A percentile compares a stretch with the other conserved stretches of the same genome.
Conservation (phyloP, 2,113 vertebrate genomes). For the Cisticola juncidis region DNA sequence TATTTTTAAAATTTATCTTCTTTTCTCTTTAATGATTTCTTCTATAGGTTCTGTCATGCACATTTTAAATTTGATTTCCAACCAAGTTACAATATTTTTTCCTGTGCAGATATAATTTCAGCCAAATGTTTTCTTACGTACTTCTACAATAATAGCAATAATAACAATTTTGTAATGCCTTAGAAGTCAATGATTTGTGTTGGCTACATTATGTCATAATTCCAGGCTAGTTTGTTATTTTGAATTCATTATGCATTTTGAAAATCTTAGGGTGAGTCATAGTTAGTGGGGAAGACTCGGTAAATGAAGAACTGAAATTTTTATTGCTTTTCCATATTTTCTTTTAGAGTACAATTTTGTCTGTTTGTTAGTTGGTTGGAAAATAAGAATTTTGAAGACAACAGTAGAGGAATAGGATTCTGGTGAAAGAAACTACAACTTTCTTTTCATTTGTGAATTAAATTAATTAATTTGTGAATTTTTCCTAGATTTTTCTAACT, state of each 20-base stretch:
- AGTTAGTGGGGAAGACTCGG: not conserved
- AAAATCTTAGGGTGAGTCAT: slow-evolving; percentile 17
- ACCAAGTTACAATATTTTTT: not conserved
- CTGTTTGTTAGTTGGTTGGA: not conserved
- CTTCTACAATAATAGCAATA: not conserved
- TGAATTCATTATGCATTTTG: slow-evolving; percentile 9
- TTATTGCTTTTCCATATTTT: slow-evolving; percentile 35
- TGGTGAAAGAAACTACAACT: not conserved
- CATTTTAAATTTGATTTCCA: not conserved
- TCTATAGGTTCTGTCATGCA: not conserved
- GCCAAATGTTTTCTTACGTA: not conserved
- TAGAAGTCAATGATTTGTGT: not conserved
- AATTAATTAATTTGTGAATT: not conserved
- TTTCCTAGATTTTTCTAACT: not conserved
- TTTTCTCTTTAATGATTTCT: not conserved
- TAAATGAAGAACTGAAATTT: slow-evolving; percentile 45
- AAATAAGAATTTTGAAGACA: not conserved
- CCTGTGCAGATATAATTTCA: not conserved
- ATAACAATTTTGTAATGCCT: not conserved
- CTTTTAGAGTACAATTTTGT: not conserved
- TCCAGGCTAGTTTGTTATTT: not conserved
- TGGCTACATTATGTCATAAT: not conserved
- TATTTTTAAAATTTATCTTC: not conserved
- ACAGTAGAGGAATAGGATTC: not conserved
- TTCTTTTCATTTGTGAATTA: not conserved